phyloP scores from a whole-genome alignment of 2,113 vertebrate genomes.

The Chroicocephalus ridibundus region DNA sequence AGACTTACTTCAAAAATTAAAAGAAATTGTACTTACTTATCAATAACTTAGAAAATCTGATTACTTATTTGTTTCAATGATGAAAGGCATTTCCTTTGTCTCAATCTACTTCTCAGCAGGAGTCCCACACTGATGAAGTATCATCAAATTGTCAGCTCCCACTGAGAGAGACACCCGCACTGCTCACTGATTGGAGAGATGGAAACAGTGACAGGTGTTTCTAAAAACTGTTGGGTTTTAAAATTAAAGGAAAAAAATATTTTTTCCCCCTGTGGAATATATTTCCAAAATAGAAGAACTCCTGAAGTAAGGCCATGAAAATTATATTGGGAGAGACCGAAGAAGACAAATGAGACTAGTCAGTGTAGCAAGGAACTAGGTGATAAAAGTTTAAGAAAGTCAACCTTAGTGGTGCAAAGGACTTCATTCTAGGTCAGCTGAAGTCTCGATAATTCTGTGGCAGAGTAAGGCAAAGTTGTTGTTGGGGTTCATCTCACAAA shows the following conservation, averaged over 20 bases:
- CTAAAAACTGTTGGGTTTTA: constrained; percentile 50
- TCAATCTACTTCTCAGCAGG: constrained; percentile 75
- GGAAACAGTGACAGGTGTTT: constrained; percentile 67
- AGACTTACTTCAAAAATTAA: constrained; percentile 3
- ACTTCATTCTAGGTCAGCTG: not conserved
- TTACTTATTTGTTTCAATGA: constrained; percentile 63
- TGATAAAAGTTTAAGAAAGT: not conserved
- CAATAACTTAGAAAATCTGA: constrained; percentile 46
- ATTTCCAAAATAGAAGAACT: not conserved
- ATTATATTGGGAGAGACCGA: not conserved
- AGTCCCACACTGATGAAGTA: constrained; percentile 72
- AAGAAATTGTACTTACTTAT: not conserved
- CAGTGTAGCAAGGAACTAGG: not conserved
- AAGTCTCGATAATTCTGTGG: not conserved
- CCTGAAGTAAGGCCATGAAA: not conserved
- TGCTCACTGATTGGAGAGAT: constrained; percentile 55
- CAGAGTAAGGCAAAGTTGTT: not conserved
- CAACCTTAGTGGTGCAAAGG: not conserved
- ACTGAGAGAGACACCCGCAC: constrained; percentile 57
- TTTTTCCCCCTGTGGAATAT: not conserved
- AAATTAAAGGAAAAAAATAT: constrained; percentile 11
- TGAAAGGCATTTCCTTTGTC: constrained; percentile 71
- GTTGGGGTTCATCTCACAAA: not conserved
- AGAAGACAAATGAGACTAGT: not conserved
- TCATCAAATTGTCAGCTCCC: constrained; percentile 77